Evolutionary conservation across 2,888 invertebrate species (phyloP), one percentile per base, ranked within the genome.

Genomic region (Drosophila pullipes): DNA sequence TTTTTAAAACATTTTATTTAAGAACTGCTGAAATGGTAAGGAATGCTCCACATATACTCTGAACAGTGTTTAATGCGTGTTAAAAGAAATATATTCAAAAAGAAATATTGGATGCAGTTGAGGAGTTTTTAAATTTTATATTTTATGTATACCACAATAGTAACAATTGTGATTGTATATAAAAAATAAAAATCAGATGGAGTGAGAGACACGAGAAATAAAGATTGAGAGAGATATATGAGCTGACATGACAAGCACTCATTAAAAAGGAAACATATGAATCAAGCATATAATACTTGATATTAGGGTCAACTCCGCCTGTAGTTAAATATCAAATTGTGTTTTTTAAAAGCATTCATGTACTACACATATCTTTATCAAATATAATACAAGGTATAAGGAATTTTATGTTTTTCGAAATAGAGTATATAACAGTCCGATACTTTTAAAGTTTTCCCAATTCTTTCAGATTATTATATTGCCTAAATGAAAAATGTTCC

Each of bases 1-100:
- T 65, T 30, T 6, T n/a, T n/a, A n/a, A 0, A 0, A 31, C 47
- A 37, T 47, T 37, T 44, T 50, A n/a, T 44, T 16, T 28, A 39
- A n/a, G 31, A 37, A 18, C 44, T 54, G 52, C 39, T 31, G 28
- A 64, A 33, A 39, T 64, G 16, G 33, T 31, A 11, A 44, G 35
- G 13, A 41, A 25, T 70, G 72, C 55, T 62, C 67, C 68, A 79
- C 25, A 71, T 76, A 65, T 57, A 44, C 71, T 35, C 9, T 64
- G 58, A 64, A 31, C 64, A 72, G 55, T 63, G 53, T 35, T 58
- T 64, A 63, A 54, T 61, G 41, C 9, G 50, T 47, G n/a, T 25
- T 59, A 33, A 47, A 30, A 28, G 10, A 49, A 35, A 54, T 47
- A 30, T n/a, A 3, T 6, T 35, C 10, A 10, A 61, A 60, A 22